phyloP scores from a whole-genome alignment of 2,113 vertebrate genomes.

The Acrocephalus kingi region DNA sequence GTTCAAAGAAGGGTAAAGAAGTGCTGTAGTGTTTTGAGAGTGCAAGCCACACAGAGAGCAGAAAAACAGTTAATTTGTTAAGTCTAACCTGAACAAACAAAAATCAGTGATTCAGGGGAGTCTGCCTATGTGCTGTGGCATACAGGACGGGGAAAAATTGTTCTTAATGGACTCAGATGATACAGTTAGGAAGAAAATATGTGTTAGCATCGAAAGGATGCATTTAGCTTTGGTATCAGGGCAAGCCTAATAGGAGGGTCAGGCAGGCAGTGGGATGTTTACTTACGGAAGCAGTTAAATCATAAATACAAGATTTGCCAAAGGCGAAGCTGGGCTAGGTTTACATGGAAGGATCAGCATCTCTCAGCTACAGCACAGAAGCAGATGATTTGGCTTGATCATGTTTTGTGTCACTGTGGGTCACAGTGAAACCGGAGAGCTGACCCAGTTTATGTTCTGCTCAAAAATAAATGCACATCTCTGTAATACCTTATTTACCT shows the following conservation, averaged over 20 bases:
- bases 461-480: neutral
- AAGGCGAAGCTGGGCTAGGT: neutral
- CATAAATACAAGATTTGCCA: neutral
- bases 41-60: neutral
- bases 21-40: neutral
- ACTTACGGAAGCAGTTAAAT: constrained; percentile 8
- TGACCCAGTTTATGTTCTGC: neutral
- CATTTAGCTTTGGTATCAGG: constrained; percentile 23
- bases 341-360: neutral
- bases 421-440: neutral
- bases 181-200: constrained; percentile 14
- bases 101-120: constrained; percentile 6
- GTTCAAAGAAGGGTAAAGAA: constrained; percentile 47
- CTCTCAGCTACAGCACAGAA: neutral
- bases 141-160: neutral
- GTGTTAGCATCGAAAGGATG: neutral
- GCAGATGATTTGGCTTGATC: neutral
- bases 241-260: constrained; percentile 31
- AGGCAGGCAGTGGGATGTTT: constrained; percentile 21
- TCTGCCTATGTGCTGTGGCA: neutral
- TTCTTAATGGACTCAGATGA: constrained; percentile 8
- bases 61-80: constrained; percentile 6
- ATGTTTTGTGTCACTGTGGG: neutral
- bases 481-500: neutral
- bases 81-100: constrained; percentile 12